Evolutionary conservation across 1,140 invertebrate genomes (phyloP).

Genomic region (Hesperophylax magnus): DNA sequence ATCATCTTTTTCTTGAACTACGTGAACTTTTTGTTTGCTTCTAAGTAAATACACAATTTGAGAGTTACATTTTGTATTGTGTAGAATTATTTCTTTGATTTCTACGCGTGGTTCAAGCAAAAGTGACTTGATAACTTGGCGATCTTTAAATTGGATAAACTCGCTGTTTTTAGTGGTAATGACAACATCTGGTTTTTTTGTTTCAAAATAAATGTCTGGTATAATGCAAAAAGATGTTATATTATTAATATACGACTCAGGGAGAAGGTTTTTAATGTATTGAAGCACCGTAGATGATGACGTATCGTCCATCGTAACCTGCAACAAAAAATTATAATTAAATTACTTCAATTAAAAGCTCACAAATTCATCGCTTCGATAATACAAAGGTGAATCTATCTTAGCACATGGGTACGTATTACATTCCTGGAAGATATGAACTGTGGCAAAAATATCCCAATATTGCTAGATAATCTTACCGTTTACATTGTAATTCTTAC

Average conservation of each 20-base stretch:
- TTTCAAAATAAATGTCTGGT: slow-evolving; percentile 22
- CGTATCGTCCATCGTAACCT: slow-evolving; percentile 29
- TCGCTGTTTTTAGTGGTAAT: slow-evolving; percentile 46
- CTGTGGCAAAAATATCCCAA: no score
- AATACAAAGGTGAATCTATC: no score
- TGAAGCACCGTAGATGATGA: slow-evolving; percentile 18
- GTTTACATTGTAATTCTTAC: no score
- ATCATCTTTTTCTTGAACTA: slow-evolving; percentile 28
- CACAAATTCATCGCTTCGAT: no score
- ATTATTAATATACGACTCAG: slow-evolving; percentile 35
- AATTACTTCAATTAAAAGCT: no score
- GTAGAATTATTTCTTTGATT: slow-evolving; percentile 27
- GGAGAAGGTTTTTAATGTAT: slow-evolving; percentile 25
- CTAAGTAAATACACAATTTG: slow-evolving; percentile 13
- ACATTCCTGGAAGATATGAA: no score
- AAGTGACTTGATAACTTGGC: slow-evolving; percentile 14
- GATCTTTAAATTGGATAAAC: slow-evolving; percentile 46
- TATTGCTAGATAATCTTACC: no score
- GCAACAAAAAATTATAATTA: slow-evolving; percentile 13
- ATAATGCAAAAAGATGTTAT: slow-evolving; percentile 42
- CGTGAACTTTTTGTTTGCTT: slow-evolving; percentile 28
- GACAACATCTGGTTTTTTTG: slow-evolving; percentile 33
- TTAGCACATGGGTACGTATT: no score
- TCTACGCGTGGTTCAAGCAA: background rate
- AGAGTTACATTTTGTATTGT: slow-evolving; percentile 4